Evolutionary conservation across 2,797 vertebrate genomes (phyloP), one percentile per base, ranked within the genome.

Genomic region (Clangula hyemalis): DNA sequence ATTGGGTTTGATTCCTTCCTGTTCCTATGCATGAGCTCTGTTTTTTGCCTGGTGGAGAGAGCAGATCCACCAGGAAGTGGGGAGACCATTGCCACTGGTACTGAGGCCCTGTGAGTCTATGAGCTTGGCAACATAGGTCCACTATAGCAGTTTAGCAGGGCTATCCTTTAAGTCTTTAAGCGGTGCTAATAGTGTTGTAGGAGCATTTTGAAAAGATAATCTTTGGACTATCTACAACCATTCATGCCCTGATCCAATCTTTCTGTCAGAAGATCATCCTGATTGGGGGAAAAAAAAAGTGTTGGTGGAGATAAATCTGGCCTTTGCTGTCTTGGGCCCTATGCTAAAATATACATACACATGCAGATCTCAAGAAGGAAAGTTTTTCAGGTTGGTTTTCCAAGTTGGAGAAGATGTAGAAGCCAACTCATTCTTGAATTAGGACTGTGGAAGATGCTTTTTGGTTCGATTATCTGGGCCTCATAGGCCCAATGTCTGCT

Each of bases 271-370:
- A 70, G n/a, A 22, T 76, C 22, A 49, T 82, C 15, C 14, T 88
- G 21, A 56, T 0, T 57, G 2, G 12, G 12, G 4, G 0, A 1
- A 19, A 5, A 34, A 19, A 57, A 49, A 7, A 73, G 18, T 4
- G 3, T 61, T 1, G 2, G 4, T 79, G 41, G 54, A 76, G 47
- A 41, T 56, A 53, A 68, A 39, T 62, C 15, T 74, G 30, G 4
- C 49, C 32, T 75, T 71, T 58, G 13, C 15, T 47, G 16, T 85
- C n/a, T 54, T 83, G 25, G 83, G 38, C 20, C 30, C 9, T 51
- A 3, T 64, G 27, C 80, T 27, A 62, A 66, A n/a, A 28, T 64
- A 36, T 6, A 34, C 0, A 1, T 47, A 13, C 47, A 66, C 43
- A 10, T 65, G 36, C 14, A 82, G 49, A 90, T 60, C 6, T 72